Evolutionary conservation across 1,140 invertebrate species (phyloP).

Genomic region (Hyphantria cunea): DNA sequence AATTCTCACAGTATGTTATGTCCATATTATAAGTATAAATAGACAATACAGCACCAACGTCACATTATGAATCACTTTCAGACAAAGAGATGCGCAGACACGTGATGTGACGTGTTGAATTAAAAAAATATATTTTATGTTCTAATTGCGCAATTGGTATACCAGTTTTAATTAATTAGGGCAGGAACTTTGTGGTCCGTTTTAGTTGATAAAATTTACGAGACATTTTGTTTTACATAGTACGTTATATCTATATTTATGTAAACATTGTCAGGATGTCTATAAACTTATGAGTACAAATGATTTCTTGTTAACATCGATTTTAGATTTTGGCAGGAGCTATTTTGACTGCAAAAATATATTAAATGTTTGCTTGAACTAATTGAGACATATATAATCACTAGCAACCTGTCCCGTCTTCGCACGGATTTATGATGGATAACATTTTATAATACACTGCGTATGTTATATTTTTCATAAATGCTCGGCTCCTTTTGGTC

Average conservation of each 20-base stretch:
- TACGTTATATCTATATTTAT: neutral
- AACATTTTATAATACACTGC: too few relatives aligned
- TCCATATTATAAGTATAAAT: too few relatives aligned
- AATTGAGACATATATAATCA: too few relatives aligned
- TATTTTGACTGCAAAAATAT: too few relatives aligned
- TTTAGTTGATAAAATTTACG: neutral
- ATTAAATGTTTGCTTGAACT: too few relatives aligned
- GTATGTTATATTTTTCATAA: too few relatives aligned
- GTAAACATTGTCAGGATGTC: neutral
- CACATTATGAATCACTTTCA: constrained; percentile 47
- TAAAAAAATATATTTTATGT: constrained; percentile 32
- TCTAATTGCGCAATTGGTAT: neutral
- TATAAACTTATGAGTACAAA: neutral
- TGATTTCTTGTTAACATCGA: neutral
- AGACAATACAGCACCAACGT: neutral
- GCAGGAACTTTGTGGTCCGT: neutral
- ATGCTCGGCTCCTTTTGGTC: too few relatives aligned
- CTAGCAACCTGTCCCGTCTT: too few relatives aligned
- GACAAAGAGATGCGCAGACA: constrained; percentile 46
- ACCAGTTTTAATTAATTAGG: neutral
- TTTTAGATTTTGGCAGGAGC: too few relatives aligned
- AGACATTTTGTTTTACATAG: neutral
- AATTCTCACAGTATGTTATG: too few relatives aligned
- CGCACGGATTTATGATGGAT: too few relatives aligned
- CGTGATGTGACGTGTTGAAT: constrained; percentile 44